Evolutionary conservation across 2,888 invertebrate genomes (phyloP).

Genomic region (Pecten maximus): DNA sequence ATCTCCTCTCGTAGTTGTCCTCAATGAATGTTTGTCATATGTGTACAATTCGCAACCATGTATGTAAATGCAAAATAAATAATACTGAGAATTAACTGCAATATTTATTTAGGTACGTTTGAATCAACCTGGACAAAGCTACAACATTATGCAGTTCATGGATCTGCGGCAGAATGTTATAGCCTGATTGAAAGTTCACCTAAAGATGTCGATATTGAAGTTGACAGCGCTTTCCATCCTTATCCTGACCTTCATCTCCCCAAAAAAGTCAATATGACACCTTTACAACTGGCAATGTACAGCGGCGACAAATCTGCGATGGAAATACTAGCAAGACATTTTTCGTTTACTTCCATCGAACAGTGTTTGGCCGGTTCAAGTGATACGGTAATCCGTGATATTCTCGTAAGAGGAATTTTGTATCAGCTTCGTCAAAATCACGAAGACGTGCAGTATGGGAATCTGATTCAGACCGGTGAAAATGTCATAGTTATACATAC

Average conservation of each 20-base stretch:
- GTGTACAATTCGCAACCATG: too few species aligned
- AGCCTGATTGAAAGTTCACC: background rate
- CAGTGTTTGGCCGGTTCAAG: background rate
- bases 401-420: background rate
- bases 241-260: background rate
- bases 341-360: background rate
- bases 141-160: background rate
- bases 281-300: background rate
- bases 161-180: background rate
- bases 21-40: too few species aligned
- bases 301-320: background rate
- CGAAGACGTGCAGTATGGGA: background rate
- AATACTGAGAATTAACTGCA: too few species aligned
- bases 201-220: background rate
- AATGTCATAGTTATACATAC: background rate
- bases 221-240: background rate
- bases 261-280: background rate
- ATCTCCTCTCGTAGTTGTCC: too few species aligned
- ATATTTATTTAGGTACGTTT: background rate
- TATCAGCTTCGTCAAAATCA: background rate
- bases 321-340: background rate
- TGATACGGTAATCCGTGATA: background rate
- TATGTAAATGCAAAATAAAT: too few species aligned
- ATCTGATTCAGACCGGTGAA: background rate
- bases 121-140: background rate